Conservation (phyloP, 2,888 invertebrate genomes). For the Megamerina dolium region DNA sequence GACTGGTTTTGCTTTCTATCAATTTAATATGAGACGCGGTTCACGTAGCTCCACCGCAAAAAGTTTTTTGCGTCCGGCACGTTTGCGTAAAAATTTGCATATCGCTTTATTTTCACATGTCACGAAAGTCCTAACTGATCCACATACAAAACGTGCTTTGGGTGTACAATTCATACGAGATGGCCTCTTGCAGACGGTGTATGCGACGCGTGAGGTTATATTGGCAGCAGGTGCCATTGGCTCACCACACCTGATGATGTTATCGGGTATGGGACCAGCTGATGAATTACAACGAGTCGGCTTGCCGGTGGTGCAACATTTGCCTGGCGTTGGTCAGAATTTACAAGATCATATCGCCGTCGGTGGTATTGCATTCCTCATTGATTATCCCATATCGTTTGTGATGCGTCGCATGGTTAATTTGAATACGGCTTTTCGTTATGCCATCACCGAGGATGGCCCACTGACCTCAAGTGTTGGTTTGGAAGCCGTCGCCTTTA, state of each 20-base stretch:
- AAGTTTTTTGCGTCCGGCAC: constrained; percentile 74
- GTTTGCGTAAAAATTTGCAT: constrained; percentile 74
- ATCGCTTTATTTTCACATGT: constrained; percentile 74
- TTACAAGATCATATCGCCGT: constrained; percentile 86
- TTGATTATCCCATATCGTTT: constrained; percentile 74
- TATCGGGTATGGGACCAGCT: constrained; percentile 78
- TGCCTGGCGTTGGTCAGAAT: constrained; percentile 80
- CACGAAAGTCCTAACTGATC: constrained; percentile 69
- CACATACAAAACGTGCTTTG: constrained; percentile 63
- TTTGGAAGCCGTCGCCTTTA: constrained; percentile 81
- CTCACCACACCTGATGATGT: constrained; percentile 85
- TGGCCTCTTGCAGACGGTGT: constrained; percentile 52
- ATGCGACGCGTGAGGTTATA: constrained; percentile 46
- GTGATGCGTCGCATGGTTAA: constrained; percentile 77
- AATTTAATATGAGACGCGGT: constrained; percentile 82
- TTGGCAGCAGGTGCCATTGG: constrained; percentile 77
- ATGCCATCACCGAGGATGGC: constrained; percentile 80
- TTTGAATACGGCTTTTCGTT: constrained; percentile 73
- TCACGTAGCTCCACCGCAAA: constrained; percentile 79
- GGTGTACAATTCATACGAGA: constrained; percentile 72
- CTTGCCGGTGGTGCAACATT: constrained; percentile 66
- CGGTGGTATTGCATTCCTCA: constrained; percentile 73
- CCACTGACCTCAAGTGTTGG: constrained; percentile 82
- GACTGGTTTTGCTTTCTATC: constrained; percentile 80
- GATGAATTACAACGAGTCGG: constrained; percentile 67